phyloP scores from a whole-genome alignment of 2,797 vertebrate species.

The Holocentrus rufus region DNA sequence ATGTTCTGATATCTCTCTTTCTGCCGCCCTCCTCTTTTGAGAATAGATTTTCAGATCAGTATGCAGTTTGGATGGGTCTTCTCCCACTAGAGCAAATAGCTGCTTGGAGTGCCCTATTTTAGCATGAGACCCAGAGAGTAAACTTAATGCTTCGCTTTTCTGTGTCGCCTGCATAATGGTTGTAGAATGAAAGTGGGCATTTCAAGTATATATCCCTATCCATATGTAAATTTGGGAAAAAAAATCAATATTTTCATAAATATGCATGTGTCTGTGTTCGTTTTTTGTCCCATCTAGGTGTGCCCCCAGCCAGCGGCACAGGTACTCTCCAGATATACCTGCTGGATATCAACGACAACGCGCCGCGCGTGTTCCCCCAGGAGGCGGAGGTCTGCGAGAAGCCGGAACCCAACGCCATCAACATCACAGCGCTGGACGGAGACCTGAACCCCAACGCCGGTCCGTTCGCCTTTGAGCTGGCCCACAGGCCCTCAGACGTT shows the following conservation, averaged over 20 bases:
- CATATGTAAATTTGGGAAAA: conserved; percentile 19
- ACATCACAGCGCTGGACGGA: conserved; percentile 94
- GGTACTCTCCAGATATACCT: conserved; percentile 94
- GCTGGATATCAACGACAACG: conserved; percentile 97
- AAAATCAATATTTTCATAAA: conserved; percentile 39
- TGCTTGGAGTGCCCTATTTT: conserved; percentile 57
- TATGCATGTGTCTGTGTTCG: conserved; percentile 33
- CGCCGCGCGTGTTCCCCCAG: conserved; percentile 91
- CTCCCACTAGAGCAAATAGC: conserved; percentile 58
- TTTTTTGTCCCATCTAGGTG: conserved; percentile 76
- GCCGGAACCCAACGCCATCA: conserved; percentile 93
- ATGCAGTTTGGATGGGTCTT: conserved; percentile 67
- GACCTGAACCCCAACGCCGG: conserved; percentile 95
- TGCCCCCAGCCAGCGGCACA: conserved; percentile 92
- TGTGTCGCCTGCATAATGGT: conserved; percentile 43
- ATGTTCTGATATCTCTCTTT: conserved; percentile 68
- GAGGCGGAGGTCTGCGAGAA: conserved; percentile 94
- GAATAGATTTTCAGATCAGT: conserved; percentile 71
- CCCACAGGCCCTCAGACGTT: conserved; percentile 85
- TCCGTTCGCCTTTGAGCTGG: conserved; percentile 94
- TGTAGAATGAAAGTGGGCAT: conserved; percentile 26
- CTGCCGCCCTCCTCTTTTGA: conserved; percentile 58
- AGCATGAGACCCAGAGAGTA: conserved; percentile 36
- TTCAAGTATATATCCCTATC: conserved; percentile 43
- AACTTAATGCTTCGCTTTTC: conserved; percentile 48